Evolutionary conservation across 2,113 vertebrate genomes (phyloP).

Genomic region (Apteryx mantelli): DNA sequence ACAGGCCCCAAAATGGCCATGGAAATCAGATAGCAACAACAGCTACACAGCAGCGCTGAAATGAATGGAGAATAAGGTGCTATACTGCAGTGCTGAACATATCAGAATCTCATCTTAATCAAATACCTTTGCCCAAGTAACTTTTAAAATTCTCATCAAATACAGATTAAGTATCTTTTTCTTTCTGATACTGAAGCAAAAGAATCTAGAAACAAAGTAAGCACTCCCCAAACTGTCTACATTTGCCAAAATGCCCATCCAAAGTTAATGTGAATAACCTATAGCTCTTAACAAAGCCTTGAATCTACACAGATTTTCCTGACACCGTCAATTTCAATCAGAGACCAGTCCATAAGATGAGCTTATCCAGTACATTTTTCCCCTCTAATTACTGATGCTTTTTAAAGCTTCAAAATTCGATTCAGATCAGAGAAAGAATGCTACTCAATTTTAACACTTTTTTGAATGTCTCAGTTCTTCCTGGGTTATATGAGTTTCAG

Average conservation of each 20-base stretch:
- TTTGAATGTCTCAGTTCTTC: neutral
- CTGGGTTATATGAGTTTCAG: neutral
- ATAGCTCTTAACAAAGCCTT: neutral
- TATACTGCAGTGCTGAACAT: neutral
- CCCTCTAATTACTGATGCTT: neutral
- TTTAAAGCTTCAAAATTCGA: neutral
- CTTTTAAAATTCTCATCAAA: neutral
- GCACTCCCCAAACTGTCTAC: neutral
- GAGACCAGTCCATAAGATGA: neutral
- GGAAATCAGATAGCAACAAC: neutral
- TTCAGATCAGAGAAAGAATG: neutral
- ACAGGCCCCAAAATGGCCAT: neutral
- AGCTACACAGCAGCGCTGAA: neutral
- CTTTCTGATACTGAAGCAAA: neutral
- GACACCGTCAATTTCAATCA: neutral
- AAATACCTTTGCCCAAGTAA: neutral
- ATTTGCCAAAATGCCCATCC: neutral
- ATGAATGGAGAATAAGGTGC: neutral
- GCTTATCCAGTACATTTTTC: neutral
- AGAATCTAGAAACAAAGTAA: neutral
- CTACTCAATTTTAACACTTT: neutral
- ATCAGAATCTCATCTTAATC: neutral
- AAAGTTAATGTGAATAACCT: neutral
- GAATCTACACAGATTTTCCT: neutral
- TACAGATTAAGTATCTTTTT: neutral